Evolutionary conservation across 2,113 vertebrate genomes (phyloP), one percentile per base, ranked within the genome.

Genomic region (Muntiacus muntjak): DNA sequence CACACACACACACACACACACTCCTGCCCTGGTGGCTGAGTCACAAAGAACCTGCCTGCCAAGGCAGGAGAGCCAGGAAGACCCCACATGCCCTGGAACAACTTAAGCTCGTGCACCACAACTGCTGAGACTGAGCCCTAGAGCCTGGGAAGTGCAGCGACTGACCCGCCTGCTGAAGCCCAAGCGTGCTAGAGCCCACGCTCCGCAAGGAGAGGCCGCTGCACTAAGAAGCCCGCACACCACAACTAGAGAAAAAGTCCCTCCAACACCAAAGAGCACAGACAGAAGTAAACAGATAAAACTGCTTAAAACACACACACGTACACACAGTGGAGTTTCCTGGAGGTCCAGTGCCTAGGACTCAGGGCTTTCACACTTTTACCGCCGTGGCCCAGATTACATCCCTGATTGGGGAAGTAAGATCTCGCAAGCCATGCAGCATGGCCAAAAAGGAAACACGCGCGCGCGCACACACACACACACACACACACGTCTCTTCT

Each of bases 161-260:
- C 64, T 11, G 64, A 50, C 12, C 47, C 47, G 47, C 47, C 30
- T 64, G 62, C 64, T 2, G 64, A 23, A 21, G 64, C n/a, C n/a
- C 64, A 1, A 2, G n/a, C 0, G 9, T 1, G 9, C 64, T 1
- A 36, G 64, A 36, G n/a, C 33, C 8, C 33, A 11, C 0, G 64
- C 64, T 36, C 64, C 1, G 17, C 4, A 4, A 71, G 0, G 0
- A 71, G 9, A 11, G 64, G 64, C 33, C 17, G 1, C 64, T 36
- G 62, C 64, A 12, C 1, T 2, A 0, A 21, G 64, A 21, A 5
- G 64, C 64, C 64, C 36, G 64, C 64, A 71, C 17, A 21, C 17
- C 64, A 21, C 64, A 71, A 5, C 64, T 10, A 36, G 64, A 64
- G 64, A 11, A 21, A 21, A 71, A 71, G n/a, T 11, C 64, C 64